Conservation (phyloP, 2,797 vertebrate species). For the Sebastes miniatus region DNA sequence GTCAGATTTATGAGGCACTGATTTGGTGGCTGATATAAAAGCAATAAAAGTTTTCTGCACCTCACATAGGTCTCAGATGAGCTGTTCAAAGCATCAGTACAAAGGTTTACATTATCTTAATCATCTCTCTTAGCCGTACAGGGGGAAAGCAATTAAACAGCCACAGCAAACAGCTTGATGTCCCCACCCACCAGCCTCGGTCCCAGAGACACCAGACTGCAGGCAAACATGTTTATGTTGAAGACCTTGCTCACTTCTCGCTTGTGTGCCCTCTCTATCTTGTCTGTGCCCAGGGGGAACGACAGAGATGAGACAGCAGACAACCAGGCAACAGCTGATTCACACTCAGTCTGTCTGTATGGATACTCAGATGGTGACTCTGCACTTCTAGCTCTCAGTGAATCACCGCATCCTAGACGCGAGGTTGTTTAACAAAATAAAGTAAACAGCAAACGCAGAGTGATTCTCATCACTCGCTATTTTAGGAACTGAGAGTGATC, state of each 20-base stretch:
- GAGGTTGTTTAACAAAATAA: slow-evolving; percentile 2
- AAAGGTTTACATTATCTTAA: slow-evolving; percentile 5
- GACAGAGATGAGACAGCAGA: slow-evolving; percentile 25
- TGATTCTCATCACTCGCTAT: background rate
- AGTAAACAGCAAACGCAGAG: background rate
- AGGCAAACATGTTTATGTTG: slow-evolving; percentile 31
- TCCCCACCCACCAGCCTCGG: background rate
- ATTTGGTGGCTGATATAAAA: slow-evolving; percentile 16
- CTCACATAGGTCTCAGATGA: background rate
- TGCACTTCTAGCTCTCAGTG: slow-evolving; percentile 1
- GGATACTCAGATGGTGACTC: slow-evolving; percentile 4
- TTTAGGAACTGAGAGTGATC: background rate
- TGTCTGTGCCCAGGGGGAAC: background rate
- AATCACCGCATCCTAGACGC: background rate
- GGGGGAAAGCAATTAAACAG: background rate
- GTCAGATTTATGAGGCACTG: background rate
- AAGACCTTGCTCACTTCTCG: slow-evolving; percentile 17
- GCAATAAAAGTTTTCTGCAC: background rate
- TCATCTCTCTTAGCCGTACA: background rate
- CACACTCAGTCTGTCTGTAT: slow-evolving; percentile 3
- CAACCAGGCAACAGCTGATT: slow-evolving; percentile 37
- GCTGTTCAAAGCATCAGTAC: background rate
- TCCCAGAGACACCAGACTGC: slow-evolving; percentile 15
- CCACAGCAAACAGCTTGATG: background rate
- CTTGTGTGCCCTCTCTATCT: background rate